Conservation (phyloP, 2,113 vertebrate genomes). For the Telmatochromis sp. region DNA sequence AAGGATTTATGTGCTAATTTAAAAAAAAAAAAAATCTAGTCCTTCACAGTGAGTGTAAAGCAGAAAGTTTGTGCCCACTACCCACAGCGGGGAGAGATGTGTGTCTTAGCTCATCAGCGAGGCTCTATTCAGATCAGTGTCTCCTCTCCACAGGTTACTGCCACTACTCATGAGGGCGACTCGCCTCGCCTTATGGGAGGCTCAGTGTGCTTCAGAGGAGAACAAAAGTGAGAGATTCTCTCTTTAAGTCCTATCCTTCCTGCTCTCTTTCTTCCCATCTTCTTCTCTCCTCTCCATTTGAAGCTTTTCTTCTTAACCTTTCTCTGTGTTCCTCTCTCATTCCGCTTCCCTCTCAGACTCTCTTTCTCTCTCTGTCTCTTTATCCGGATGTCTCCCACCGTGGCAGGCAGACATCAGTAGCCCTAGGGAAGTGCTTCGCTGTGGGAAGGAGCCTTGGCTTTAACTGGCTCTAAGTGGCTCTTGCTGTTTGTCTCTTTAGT, state of each 20-base stretch:
- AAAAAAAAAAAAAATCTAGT: neutral
- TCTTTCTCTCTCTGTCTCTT: neutral
- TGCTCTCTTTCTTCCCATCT: neutral
- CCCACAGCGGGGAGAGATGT: neutral
- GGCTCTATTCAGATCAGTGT: neutral
- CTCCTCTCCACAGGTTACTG: conserved; percentile 26
- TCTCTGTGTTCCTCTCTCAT: neutral
- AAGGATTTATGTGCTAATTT: neutral
- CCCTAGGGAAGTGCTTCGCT: conserved; percentile 62
- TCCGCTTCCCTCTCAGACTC: neutral
- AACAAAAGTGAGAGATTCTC: neutral
- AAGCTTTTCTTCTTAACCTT: neutral
- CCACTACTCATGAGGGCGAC: neutral
- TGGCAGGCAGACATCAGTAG: conserved; percentile 31
- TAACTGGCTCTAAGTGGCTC: conserved; percentile 72
- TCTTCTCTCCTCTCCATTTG: neutral
- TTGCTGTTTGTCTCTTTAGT: conserved; percentile 67
- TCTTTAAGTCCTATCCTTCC: neutral
- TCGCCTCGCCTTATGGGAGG: neutral
- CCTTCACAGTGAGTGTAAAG: neutral
- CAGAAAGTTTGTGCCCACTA: neutral
- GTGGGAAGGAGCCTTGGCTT: conserved; percentile 70
- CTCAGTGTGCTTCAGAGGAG: neutral
- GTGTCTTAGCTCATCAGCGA: neutral
- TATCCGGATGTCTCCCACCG: conserved; percentile 28